Conservation (phyloP, 2,113 vertebrate species). For the Brachypodius melanocephalos region DNA sequence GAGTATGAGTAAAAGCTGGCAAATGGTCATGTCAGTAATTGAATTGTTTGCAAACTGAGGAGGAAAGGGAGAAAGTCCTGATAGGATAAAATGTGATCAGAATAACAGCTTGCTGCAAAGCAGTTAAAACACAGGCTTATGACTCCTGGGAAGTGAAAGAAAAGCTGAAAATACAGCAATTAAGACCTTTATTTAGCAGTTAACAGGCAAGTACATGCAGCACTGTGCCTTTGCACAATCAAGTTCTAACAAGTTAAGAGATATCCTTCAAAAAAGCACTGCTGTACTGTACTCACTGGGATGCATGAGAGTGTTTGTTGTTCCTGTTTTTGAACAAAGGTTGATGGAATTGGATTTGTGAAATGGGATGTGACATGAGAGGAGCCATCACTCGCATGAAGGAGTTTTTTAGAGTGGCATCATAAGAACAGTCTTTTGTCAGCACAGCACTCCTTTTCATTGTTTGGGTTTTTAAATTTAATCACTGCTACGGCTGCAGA, state of each 20-base stretch:
- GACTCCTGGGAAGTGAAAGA: background rate
- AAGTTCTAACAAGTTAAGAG: constrained; percentile 13
- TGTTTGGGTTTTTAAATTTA: background rate
- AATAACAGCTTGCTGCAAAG: background rate
- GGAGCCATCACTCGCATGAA: background rate
- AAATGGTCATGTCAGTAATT: background rate
- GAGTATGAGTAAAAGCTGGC: background rate
- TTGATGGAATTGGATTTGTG: background rate
- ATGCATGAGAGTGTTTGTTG: background rate
- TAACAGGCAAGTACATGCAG: background rate
- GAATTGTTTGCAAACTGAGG: background rate
- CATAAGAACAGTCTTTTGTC: background rate
- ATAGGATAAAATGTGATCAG: background rate
- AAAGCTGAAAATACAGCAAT: constrained; percentile 15
- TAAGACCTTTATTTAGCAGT: background rate
- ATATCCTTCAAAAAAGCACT: background rate
- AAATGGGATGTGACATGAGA: background rate
- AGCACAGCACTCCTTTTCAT: background rate
- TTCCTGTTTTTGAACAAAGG: background rate
- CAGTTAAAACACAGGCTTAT: background rate
- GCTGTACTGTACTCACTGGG: background rate
- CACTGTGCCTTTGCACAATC: background rate
- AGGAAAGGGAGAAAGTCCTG: background rate
- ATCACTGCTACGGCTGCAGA: background rate
- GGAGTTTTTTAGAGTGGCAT: background rate